A percentile compares a stretch with the other conserved stretches of the same genome.
These are phyloP conservation scores for Phaenicophaeus curvirostris DNA, from an alignment of 2,797 vertebrate species.

Conservation along the genomic window DNA sequence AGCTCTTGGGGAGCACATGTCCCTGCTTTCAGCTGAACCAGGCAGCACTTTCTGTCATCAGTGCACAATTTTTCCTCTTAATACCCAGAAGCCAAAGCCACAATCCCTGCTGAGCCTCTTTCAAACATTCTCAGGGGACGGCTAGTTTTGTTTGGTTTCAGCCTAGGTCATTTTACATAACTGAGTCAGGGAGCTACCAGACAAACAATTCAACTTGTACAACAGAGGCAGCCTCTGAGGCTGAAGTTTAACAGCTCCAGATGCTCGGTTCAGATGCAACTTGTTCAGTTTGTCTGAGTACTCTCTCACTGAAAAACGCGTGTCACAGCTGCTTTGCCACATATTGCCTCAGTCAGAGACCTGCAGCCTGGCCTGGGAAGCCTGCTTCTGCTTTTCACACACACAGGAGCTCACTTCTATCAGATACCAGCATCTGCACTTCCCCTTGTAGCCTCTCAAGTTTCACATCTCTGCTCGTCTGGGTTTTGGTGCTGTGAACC, in stretches of 20 bases:
- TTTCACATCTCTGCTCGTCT: not conserved
- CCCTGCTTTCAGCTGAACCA: not conserved
- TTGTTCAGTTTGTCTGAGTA: not conserved
- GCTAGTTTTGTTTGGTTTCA: not conserved
- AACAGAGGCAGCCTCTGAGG: not conserved
- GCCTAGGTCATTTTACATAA: not conserved
- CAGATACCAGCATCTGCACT: not conserved
- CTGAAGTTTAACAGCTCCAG: not conserved
- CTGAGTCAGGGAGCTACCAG: not conserved
- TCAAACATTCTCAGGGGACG: not conserved
- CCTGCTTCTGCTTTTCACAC: not conserved
- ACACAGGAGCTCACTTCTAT: not conserved
- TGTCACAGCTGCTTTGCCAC: not conserved
- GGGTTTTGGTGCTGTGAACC: not conserved
- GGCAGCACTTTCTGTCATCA: not conserved
- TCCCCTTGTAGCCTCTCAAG: not conserved
- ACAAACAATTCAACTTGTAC: not conserved
- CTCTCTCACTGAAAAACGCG: not conserved
- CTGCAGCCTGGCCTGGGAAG: not conserved
- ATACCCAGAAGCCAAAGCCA: not conserved
- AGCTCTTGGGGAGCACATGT: accelerated
- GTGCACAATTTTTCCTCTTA: not conserved
- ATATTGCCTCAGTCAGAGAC: not conserved
- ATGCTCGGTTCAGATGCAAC: no score
- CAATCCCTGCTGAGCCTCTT: not conserved